A percentile compares a stretch with the other conserved stretches of the same genome.
Evolutionary conservation across 2,113 vertebrate species (phyloP).

Genomic region (Cephalopterus ornatus): DNA sequence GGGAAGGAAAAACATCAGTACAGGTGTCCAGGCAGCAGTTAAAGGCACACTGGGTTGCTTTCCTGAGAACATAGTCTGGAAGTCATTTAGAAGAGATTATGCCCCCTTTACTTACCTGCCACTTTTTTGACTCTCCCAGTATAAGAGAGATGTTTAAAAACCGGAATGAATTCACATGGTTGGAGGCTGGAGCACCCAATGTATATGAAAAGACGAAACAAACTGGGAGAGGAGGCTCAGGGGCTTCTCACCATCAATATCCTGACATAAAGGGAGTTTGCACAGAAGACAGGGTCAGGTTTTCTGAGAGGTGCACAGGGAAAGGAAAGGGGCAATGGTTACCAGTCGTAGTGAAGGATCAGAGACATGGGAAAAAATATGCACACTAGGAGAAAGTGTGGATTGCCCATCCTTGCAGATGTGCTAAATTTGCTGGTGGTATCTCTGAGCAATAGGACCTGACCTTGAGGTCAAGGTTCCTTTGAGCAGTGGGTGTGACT

Average conservation of each 20-base stretch:
- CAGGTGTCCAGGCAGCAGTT: neutral
- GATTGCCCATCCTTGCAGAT: neutral
- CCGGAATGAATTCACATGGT: neutral
- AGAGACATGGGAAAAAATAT: neutral
- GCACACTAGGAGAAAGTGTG: neutral
- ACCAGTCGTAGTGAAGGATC: neutral
- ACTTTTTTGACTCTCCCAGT: neutral
- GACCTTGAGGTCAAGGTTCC: neutral
- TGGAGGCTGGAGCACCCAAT: neutral
- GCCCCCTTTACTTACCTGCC: neutral
- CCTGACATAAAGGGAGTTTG: neutral
- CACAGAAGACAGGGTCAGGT: neutral
- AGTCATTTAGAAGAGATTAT: neutral
- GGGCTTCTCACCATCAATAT: neutral
- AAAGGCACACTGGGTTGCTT: neutral
- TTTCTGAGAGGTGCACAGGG: neutral
- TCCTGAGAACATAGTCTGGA: neutral
- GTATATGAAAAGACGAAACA: neutral
- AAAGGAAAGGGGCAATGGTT: neutral
- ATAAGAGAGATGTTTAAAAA: neutral
- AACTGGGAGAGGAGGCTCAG: neutral
- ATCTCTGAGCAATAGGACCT: neutral
- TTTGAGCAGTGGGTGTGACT: neutral
- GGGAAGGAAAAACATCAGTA: neutral
- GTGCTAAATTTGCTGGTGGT: neutral